Evolutionary conservation across 2,113 vertebrate genomes (phyloP).

Genomic region (Macrotis lagotis): DNA sequence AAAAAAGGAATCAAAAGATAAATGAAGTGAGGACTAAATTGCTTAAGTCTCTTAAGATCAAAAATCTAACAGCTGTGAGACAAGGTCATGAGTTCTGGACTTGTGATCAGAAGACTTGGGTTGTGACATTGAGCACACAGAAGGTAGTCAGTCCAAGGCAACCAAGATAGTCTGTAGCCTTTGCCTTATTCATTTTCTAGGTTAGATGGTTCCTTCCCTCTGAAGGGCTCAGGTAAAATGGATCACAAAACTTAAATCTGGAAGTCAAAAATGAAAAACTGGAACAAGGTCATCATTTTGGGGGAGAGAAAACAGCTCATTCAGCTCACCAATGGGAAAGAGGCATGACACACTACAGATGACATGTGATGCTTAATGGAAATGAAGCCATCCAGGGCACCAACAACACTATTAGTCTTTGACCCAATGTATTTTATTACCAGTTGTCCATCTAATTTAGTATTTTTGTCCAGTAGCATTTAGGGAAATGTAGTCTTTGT

Average conservation of each 20-base stretch:
- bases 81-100: neutral
- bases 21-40: neutral
- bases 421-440: neutral
- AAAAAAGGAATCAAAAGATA: neutral
- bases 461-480: neutral
- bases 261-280: neutral
- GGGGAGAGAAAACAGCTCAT: conserved; percentile 32
- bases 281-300: neutral
- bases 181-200: neutral
- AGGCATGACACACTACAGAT: neutral
- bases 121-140: neutral
- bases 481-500: neutral
- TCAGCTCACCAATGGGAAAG: conserved; percentile 11
- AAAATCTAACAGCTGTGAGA: neutral
- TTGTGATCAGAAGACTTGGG: neutral
- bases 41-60: neutral
- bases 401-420: neutral
- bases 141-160: neutral
- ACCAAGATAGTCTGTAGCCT: neutral
- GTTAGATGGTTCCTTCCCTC: conserved; percentile 42
- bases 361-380: neutral
- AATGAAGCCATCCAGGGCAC: neutral
- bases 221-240: conserved; percentile 28
- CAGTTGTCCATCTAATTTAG: neutral
- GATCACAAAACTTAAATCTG: neutral